phyloP scores from a whole-genome alignment of 2,797 vertebrate genomes.

The Lophius americanus region DNA sequence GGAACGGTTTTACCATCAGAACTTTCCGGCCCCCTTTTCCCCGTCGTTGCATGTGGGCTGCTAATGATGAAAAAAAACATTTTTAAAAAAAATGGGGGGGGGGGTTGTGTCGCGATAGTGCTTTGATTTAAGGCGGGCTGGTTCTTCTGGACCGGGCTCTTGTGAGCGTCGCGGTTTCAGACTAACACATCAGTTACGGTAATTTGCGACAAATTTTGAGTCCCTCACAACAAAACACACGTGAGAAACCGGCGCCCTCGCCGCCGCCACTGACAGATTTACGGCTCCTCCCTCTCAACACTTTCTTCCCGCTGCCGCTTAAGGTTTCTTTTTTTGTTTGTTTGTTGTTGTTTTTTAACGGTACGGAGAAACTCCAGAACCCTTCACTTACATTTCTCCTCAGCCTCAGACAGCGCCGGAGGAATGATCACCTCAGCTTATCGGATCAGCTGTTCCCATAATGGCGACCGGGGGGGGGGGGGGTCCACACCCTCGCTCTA shows the following conservation, averaged over 20 bases:
- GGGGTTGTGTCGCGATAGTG: neutral
- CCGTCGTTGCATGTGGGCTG: constrained; percentile 18
- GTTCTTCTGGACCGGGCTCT: neutral
- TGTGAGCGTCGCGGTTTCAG: no score
- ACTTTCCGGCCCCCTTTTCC: constrained; percentile 24
- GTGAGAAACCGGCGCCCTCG: neutral
- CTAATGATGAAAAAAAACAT: constrained; percentile 1
- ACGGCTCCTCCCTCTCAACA: constrained; percentile 60
- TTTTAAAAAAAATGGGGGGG: no score
- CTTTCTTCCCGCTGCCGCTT: constrained; percentile 64
- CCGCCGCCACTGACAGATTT: constrained; percentile 66
- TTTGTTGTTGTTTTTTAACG: constrained; percentile 10
- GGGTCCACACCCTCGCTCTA: constrained; percentile 50
- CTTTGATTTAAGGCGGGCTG: constrained; percentile 25
- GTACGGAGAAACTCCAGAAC: constrained; percentile 47
- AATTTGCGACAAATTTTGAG: constrained; percentile 18
- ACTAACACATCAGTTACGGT: constrained; percentile 4
- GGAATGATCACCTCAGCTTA: constrained; percentile 44
- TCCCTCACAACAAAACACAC: neutral
- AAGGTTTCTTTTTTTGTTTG: constrained; percentile 56
- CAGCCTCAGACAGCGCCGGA: constrained; percentile 31
- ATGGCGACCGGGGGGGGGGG: constrained; percentile 51
- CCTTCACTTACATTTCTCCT: constrained; percentile 63
- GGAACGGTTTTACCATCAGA: constrained; percentile 48
- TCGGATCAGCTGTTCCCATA: constrained; percentile 53